These are phyloP conservation scores for Mormyrus proboscirostris DNA, from an alignment of 2,797 vertebrate genomes.

Conservation along the genomic window DNA sequence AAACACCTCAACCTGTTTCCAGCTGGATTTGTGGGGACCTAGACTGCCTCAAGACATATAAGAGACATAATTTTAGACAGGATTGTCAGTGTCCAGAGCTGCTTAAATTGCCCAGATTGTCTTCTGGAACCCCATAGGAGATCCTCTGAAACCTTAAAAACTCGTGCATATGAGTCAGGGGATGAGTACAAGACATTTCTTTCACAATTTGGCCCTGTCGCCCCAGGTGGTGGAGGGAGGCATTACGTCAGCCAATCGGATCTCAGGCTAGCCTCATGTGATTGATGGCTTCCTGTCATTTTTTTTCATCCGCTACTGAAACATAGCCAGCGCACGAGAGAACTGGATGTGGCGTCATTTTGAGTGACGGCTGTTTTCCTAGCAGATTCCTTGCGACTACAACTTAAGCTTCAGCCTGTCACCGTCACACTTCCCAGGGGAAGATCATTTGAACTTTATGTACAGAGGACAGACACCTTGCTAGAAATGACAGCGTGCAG, in stretches of 20 bases:
- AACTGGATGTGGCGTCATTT: neutral
- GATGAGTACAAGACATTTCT: neutral
- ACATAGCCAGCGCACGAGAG: neutral
- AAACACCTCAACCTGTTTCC: neutral
- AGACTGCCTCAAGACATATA: neutral
- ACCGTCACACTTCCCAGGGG: neutral
- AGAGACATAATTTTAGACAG: neutral
- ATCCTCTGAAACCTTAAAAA: neutral
- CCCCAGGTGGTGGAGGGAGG: neutral
- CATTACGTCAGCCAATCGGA: neutral
- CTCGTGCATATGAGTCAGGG: neutral
- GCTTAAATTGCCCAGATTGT: neutral
- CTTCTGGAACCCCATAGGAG: neutral
- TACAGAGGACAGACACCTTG: neutral
- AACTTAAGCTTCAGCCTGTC: neutral
- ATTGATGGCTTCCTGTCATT: constrained; percentile 3
- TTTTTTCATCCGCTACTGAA: constrained; percentile 1
- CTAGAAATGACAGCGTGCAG: neutral
- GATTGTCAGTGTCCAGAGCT: neutral
- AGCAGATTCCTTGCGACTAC: neutral
- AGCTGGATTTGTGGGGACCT: neutral
- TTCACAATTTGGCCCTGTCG: neutral
- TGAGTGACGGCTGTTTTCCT: constrained; percentile 12
- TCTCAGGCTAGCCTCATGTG: neutral
- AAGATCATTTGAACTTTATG: neutral